These are phyloP conservation scores for Neodiprion lecontei DNA, from an alignment of 1,140 invertebrate genomes.

Conservation along the genomic window DNA sequence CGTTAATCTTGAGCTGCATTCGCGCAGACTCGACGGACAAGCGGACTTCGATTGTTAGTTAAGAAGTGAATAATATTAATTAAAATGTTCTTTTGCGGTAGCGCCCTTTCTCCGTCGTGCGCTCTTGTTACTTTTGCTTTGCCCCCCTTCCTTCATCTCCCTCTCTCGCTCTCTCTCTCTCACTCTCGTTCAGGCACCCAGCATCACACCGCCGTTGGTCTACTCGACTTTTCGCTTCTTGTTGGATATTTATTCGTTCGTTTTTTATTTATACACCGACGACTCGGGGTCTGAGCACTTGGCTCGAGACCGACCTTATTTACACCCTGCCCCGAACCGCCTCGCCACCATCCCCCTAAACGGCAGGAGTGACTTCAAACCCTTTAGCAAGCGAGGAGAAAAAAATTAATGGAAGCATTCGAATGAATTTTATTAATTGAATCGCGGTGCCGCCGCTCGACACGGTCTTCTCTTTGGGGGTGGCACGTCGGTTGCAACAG, in stretches of 20 bases:
- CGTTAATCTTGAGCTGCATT: constrained; percentile 3
- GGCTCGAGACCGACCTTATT: constrained; percentile 46
- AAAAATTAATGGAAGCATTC: constrained; percentile 56
- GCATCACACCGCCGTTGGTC: constrained; percentile 44
- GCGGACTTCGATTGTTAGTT: constrained; percentile 52
- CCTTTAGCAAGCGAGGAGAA: constrained; percentile 31
- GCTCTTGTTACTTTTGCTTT: constrained; percentile 7
- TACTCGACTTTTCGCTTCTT: constrained; percentile 54
- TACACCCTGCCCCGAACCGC: constrained; percentile 38
- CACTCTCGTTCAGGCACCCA: background rate
- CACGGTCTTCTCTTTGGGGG: background rate
- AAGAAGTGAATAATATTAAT: constrained; percentile 61
- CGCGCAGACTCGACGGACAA: constrained; percentile 23
- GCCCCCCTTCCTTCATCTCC: constrained; percentile 26
- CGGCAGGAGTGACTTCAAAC: constrained; percentile 32
- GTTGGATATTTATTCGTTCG: constrained; percentile 59
- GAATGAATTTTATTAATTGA: constrained; percentile 60
- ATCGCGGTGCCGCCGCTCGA: constrained; percentile 31
- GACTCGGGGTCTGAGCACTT: constrained; percentile 47
- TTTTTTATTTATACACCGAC: constrained; percentile 25
- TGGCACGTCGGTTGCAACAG: background rate
- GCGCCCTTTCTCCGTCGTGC: constrained; percentile 38
- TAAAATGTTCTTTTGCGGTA: constrained; percentile 53
- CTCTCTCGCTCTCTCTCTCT: background rate
- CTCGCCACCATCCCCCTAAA: constrained; percentile 46